Evolutionary conservation across 2,113 vertebrate genomes (phyloP).

Genomic region (Boulengeromyrus knoepffleri): DNA sequence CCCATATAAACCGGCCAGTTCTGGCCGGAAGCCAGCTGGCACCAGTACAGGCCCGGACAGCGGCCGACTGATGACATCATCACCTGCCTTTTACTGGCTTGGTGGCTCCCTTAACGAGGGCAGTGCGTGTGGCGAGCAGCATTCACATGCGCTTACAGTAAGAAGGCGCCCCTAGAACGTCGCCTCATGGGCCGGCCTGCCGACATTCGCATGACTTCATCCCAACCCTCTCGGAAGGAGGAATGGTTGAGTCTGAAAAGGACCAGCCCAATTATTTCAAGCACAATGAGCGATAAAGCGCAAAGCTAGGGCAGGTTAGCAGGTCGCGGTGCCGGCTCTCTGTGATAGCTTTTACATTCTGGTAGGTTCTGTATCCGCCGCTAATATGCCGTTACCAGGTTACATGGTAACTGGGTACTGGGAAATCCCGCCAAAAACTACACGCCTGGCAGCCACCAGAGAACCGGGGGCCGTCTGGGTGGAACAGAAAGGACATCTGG

Average conservation of each 20-base stretch:
- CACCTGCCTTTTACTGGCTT: not conserved
- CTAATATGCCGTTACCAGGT: not conserved
- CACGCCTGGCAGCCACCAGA: not conserved
- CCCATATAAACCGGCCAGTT: not conserved
- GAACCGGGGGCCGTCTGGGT: no score
- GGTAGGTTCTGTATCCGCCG: not conserved
- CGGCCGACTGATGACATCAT: not conserved
- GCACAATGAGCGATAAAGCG: not conserved
- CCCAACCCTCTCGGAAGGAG: not conserved
- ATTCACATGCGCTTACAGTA: not conserved
- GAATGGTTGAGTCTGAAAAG: not conserved
- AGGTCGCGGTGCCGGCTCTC: not conserved
- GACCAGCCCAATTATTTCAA: not conserved
- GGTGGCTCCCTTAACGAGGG: not conserved
- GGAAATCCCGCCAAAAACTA: not conserved
- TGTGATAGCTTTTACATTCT: not conserved
- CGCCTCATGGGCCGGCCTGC: not conserved
- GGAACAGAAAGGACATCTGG: not conserved
- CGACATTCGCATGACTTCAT: not conserved
- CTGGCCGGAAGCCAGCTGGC: not conserved
- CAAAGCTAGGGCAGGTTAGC: not conserved
- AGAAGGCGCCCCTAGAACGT: not conserved
- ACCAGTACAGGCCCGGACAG: not conserved
- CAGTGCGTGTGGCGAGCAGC: not conserved
- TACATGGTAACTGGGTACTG: not conserved